Evolutionary conservation across 2,888 invertebrate genomes (phyloP).

Genomic region (Ectobius pallidus): DNA sequence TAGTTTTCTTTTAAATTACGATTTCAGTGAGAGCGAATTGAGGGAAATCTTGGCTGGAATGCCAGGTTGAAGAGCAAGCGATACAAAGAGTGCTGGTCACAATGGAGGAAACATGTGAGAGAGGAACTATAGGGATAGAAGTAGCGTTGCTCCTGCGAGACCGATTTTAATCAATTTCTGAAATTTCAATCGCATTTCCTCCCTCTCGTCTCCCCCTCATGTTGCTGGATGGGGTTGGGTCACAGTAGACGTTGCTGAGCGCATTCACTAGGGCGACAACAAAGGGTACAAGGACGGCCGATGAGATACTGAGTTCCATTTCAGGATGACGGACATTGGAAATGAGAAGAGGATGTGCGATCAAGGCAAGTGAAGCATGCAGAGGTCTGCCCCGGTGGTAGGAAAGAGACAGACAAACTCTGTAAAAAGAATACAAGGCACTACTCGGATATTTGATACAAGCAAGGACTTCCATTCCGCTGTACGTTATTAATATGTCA

Average conservation of each 20-base stretch:
- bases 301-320: not conserved
- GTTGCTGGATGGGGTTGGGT: not conserved
- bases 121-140: too few species aligned
- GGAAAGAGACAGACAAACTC: not conserved
- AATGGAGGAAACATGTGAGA: too few species aligned
- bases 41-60: too few species aligned
- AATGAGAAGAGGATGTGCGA: too few species aligned
- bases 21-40: too few species aligned
- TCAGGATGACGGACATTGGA: slow-evolving; percentile 1
- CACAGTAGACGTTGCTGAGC: not conserved
- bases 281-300: slow-evolving; percentile 21
- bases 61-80: too few species aligned
- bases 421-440: too few species aligned
- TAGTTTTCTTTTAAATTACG: too few species aligned
- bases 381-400: not conserved
- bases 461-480: too few species aligned
- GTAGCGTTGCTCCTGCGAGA: not conserved
- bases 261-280: slow-evolving; percentile 22
- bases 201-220: not conserved
- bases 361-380: slow-evolving; percentile 7
- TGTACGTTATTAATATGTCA: too few species aligned
- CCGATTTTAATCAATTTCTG: slow-evolving; percentile 30
- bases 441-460: too few species aligned
- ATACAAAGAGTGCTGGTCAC: too few species aligned
- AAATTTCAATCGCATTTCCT: slow-evolving; percentile 29